Conservation (phyloP, 1,140 invertebrate species). For the Lepidotrigona ventralis region DNA sequence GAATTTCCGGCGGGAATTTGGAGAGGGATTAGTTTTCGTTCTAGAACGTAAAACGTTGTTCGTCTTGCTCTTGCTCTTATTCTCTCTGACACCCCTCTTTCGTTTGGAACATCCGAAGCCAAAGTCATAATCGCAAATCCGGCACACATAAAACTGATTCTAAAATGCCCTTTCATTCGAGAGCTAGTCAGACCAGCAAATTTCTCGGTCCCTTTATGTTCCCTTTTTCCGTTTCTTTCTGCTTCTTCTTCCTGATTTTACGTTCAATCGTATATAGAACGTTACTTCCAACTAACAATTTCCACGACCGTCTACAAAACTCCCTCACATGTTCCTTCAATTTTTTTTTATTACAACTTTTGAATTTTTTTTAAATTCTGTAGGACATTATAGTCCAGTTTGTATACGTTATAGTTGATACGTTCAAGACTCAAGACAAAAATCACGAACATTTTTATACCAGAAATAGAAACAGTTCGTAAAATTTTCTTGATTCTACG, state of each 20-base stretch:
- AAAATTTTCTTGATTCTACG: not conserved
- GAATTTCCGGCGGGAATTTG: not conserved
- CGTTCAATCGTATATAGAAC: not conserved
- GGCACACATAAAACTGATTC: slow-evolving; percentile 71
- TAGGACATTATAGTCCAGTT: not conserved
- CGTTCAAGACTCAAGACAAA: not conserved
- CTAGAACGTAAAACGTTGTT: slow-evolving; percentile 58
- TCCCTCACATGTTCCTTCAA: not conserved
- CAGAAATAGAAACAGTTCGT: not conserved
- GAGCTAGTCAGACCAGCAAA: slow-evolving; percentile 36
- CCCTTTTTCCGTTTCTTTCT: slow-evolving; percentile 3
- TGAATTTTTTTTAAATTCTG: not conserved
- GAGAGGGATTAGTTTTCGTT: slow-evolving; percentile 62
- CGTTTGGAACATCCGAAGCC: slow-evolving; percentile 51
- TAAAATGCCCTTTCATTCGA: slow-evolving; percentile 63
- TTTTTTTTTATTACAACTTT: not conserved
- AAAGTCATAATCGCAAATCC: slow-evolving; percentile 68
- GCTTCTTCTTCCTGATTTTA: not conserved
- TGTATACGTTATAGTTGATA: not conserved
- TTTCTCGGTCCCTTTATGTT: slow-evolving; percentile 17
- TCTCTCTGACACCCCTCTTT: slow-evolving; percentile 46
- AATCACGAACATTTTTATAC: not conserved
- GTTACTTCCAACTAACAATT: not conserved
- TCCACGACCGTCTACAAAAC: not conserved
- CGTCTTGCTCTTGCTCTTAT: not conserved